Conservation (phyloP, 1,140 invertebrate genomes). For the Drosophila erecta region DNA sequence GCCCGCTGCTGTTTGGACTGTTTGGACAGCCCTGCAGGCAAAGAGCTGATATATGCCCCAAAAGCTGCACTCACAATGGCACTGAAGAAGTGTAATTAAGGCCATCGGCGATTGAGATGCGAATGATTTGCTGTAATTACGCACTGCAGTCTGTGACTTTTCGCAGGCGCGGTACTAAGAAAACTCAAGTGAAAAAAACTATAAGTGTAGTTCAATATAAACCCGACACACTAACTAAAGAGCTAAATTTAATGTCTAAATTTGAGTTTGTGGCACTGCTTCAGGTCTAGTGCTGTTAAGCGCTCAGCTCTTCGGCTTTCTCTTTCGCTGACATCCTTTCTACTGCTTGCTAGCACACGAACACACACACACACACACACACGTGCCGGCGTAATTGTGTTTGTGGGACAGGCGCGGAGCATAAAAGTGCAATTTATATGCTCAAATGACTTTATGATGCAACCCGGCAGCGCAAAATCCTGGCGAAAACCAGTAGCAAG, state of each 20-base stretch:
- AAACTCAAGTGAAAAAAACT: not conserved
- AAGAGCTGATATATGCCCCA: constrained; percentile 13
- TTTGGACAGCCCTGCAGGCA: constrained; percentile 39
- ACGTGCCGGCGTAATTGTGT: constrained; percentile 68
- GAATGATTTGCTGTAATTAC: constrained; percentile 8
- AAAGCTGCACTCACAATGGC: constrained; percentile 31
- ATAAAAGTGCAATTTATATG: constrained; percentile 83
- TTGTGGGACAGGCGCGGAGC: constrained; percentile 55
- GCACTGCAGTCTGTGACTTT: not conserved
- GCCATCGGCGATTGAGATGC: constrained; percentile 30
- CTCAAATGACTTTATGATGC: constrained; percentile 82
- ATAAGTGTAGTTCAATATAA: too few relatives aligned
- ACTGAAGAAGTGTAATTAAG: constrained; percentile 45
- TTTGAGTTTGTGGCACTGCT: not conserved
- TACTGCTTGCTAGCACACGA: not conserved
- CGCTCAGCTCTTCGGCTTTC: not conserved
- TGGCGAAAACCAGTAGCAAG: constrained; percentile 19
- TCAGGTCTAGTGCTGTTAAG: not conserved
- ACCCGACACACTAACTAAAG: too few relatives aligned
- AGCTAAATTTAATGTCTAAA: not conserved
- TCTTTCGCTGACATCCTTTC: constrained; percentile 9
- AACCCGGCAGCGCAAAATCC: constrained; percentile 23
- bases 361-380: not conserved
- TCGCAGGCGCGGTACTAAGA: not conserved
- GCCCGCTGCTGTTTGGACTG: constrained; percentile 55